These are phyloP conservation scores for Diarsia dahlii DNA, from an alignment of 2,888 invertebrate genomes.

Conservation along the genomic window DNA sequence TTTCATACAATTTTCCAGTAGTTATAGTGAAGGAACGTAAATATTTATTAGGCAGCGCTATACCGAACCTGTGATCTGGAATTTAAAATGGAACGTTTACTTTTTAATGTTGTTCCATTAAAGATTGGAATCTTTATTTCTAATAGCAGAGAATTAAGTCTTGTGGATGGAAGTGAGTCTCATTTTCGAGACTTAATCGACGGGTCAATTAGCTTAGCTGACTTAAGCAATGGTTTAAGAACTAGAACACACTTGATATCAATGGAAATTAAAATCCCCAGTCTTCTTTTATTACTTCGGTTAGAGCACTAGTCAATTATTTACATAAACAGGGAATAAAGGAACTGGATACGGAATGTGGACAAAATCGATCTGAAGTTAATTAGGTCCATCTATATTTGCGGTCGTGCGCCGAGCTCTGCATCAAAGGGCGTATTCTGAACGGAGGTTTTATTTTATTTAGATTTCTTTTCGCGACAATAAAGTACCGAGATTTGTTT, in stretches of 20 bases:
- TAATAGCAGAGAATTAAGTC: conserved; percentile 55
- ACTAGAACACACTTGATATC: conserved; percentile 28
- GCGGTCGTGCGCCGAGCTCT: conserved; percentile 67
- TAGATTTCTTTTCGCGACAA: background rate
- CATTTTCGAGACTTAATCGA: conserved; percentile 58
- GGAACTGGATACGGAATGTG: conserved; percentile 63
- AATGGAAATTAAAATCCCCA: conserved; percentile 29
- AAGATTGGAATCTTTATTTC: conserved; percentile 47
- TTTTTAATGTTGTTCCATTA: conserved; percentile 32
- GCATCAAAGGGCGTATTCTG: conserved; percentile 66
- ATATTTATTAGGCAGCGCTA: conserved; percentile 67
- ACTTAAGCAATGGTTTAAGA: conserved; percentile 28
- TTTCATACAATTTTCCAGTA: conserved; percentile 59
- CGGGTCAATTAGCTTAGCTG: conserved; percentile 54
- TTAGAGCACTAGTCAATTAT: conserved; percentile 57
- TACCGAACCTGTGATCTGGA: conserved; percentile 57
- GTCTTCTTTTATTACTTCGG: conserved; percentile 22
- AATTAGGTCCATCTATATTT: conserved; percentile 80
- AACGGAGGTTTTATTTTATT: conserved; percentile 37
- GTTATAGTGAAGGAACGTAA: conserved; percentile 59
- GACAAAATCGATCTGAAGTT: conserved; percentile 76
- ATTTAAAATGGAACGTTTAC: conserved; percentile 52
- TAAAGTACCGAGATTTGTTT: background rate
- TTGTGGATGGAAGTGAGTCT: conserved; percentile 48
- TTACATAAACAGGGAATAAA: conserved; percentile 61